Conservation (phyloP, 37 sponge, comb jelly and placozoan species). For the Beroe ovata region DNA sequence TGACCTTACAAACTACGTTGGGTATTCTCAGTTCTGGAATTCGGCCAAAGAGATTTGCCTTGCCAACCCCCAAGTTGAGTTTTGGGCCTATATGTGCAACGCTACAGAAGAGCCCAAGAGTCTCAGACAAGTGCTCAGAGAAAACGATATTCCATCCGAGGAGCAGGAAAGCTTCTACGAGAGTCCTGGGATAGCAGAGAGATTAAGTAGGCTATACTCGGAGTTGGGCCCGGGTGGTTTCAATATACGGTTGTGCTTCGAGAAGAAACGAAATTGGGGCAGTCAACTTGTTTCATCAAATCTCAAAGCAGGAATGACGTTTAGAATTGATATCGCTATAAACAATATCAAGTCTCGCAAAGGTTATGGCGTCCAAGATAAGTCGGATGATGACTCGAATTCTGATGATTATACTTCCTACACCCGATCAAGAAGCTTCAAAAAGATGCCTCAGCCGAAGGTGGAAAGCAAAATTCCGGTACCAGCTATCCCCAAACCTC, state of each 20-base stretch:
- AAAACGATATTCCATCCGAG: background rate
- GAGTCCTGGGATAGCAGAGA: constrained; percentile 2
- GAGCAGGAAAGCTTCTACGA: background rate
- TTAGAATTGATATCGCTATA: background rate
- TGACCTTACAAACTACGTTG: background rate
- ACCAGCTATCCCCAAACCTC: background rate
- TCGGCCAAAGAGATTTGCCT: constrained; percentile 6
- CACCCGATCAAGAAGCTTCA: background rate
- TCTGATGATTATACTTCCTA: constrained; percentile 7
- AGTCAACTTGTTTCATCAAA: background rate
- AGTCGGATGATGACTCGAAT: background rate
- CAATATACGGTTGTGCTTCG: background rate
- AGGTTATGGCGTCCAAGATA: background rate
- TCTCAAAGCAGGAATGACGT: background rate
- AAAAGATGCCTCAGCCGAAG: background rate
- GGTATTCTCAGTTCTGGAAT: background rate
- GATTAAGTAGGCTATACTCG: background rate
- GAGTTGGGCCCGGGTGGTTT: constrained; percentile 57
- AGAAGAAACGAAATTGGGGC: background rate
- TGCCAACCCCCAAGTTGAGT: background rate
- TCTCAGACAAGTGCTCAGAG: background rate
- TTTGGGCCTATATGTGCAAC: background rate
- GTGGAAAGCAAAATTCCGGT: background rate
- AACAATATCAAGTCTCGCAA: background rate
- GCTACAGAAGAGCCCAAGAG: background rate